Evolutionary conservation across 2,888 invertebrate genomes (phyloP).

Genomic region (Cephus sareptanus): DNA sequence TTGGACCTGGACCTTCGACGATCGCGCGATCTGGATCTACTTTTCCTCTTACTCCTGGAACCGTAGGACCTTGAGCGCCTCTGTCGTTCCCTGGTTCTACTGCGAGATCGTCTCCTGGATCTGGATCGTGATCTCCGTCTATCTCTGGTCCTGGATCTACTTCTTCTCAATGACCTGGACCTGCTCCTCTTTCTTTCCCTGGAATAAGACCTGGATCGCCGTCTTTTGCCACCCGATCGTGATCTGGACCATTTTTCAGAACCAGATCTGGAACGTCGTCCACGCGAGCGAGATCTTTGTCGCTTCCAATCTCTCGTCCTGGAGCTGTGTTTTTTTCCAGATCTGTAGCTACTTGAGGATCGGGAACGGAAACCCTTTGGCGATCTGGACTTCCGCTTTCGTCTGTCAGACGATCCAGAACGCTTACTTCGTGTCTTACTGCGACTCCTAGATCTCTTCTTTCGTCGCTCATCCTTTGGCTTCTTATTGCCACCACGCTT

Average conservation of each 20-base stretch:
- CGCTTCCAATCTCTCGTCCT: slow-evolving; percentile 48
- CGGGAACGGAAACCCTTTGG: slow-evolving; percentile 50
- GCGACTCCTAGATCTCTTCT: slow-evolving; percentile 1
- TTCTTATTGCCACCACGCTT: slow-evolving; percentile 33
- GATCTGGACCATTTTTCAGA: slow-evolving; percentile 49
- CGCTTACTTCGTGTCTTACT: slow-evolving; percentile 28
- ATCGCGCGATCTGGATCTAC: slow-evolving; percentile 50
- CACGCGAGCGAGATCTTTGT: slow-evolving; percentile 37
- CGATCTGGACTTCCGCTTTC: slow-evolving; percentile 39
- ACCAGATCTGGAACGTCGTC: slow-evolving; percentile 41
- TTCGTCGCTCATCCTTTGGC: slow-evolving; percentile 27
- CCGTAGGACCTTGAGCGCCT: slow-evolving; percentile 39
- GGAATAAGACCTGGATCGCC: slow-evolving; percentile 32
- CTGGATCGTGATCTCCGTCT: slow-evolving; percentile 46
- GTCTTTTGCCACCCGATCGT: slow-evolving; percentile 47
- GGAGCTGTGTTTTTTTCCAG: slow-evolving; percentile 41
- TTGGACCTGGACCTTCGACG: slow-evolving; percentile 23
- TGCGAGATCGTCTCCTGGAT: slow-evolving; percentile 33
- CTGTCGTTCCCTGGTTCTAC: slow-evolving; percentile 44
- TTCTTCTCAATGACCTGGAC: slow-evolving; percentile 12
- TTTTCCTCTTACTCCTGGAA: slow-evolving; percentile 41
- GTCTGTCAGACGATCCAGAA: slow-evolving; percentile 28
- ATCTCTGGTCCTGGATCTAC: slow-evolving; percentile 31
- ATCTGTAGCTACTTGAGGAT: slow-evolving; percentile 51
- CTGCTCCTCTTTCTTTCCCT: slow-evolving; percentile 45